Conservation (phyloP, 1,140 invertebrate species). For the Heliconius hewitsoni region DNA sequence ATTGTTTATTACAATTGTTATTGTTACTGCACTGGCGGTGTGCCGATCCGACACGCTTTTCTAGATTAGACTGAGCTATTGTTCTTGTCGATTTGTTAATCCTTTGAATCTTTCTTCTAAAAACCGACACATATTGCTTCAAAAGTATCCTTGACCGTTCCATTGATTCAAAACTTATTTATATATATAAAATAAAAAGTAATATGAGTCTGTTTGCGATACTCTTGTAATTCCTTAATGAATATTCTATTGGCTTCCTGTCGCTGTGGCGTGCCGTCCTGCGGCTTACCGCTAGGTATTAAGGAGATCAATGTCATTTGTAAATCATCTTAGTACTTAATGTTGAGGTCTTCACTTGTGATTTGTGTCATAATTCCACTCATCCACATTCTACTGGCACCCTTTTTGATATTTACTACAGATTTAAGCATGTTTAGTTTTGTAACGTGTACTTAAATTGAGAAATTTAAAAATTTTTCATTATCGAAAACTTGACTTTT, state of each 20-base stretch:
- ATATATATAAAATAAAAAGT: background rate
- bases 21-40: slow-evolving; percentile 49
- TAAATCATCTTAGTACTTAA: slow-evolving; percentile 32
- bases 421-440: slow-evolving; percentile 39
- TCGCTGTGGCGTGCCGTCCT: slow-evolving; percentile 50
- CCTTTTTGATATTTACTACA: slow-evolving; percentile 35
- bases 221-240: slow-evolving; percentile 13
- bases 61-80: slow-evolving; percentile 44
- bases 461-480: background rate
- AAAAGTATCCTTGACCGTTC: background rate
- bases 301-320: slow-evolving; percentile 30
- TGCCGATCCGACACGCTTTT: slow-evolving; percentile 53
- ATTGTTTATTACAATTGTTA: slow-evolving; percentile 32
- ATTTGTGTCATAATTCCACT: slow-evolving; percentile 44
- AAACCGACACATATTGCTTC: slow-evolving; percentile 32
- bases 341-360: slow-evolving; percentile 38
- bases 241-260: slow-evolving; percentile 37
- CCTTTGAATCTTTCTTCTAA: slow-evolving; percentile 20
- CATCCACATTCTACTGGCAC: slow-evolving; percentile 47
- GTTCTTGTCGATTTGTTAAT: slow-evolving; percentile 31
- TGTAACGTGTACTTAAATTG: background rate
- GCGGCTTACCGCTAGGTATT: slow-evolving; percentile 46
- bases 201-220: slow-evolving; percentile 30
- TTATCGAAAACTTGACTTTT: background rate
- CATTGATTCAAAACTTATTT: background rate